Conservation (phyloP, 2,113 vertebrate genomes). For the Fregetta grallaria region DNA sequence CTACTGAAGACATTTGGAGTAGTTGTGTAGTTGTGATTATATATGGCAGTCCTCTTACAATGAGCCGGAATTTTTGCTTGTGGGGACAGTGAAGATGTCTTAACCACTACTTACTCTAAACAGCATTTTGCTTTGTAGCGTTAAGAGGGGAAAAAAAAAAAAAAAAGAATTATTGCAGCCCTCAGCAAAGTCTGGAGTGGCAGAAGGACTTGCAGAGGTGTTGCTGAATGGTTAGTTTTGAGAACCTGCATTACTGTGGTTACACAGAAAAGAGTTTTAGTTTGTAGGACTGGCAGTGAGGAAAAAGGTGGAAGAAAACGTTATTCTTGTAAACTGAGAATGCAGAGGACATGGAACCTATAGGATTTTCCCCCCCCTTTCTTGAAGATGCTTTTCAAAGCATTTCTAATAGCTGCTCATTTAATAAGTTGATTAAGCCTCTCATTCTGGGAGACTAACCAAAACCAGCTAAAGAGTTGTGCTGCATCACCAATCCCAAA, state of each 20-base stretch:
- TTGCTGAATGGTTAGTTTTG: background rate
- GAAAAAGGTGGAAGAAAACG: background rate
- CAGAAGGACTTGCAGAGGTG: background rate
- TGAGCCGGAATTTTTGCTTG: background rate
- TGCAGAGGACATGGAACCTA: background rate
- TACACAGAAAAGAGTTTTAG: background rate
- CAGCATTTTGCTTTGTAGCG: background rate
- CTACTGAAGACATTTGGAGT: background rate
- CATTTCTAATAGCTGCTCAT: background rate
- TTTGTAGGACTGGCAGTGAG: background rate
- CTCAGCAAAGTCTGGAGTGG: background rate
- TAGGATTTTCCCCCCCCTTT: fast-evolving
- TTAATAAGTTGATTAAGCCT: background rate
- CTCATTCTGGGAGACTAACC: background rate
- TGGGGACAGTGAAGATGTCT: background rate
- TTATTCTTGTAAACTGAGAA: background rate
- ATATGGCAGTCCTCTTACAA: background rate
- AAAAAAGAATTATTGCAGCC: background rate
- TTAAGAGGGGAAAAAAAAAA: background rate
- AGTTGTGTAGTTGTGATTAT: background rate
- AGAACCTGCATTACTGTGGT: background rate
- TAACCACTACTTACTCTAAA: background rate
- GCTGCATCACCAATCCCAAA: background rate
- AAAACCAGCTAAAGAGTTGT: background rate
- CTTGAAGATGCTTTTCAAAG: background rate